These are phyloP conservation scores for Rhynchomys soricoides DNA, from an alignment of 2,113 vertebrate genomes.

Conservation along the genomic window DNA sequence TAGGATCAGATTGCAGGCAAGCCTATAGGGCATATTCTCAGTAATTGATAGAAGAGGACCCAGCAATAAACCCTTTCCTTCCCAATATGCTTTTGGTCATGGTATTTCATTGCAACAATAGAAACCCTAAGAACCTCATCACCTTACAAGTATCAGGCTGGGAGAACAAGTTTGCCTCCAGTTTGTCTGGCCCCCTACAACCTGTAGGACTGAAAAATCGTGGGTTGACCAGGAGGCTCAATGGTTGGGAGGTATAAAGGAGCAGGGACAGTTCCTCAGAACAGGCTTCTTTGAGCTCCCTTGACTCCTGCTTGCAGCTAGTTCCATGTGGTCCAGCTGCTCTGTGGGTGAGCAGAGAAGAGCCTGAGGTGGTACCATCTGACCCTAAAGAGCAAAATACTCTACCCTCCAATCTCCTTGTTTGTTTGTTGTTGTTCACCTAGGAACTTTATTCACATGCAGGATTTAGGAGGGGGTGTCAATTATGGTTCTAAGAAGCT, in stretches of 20 bases:
- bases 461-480: too few relatives aligned
- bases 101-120: background rate
- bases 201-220: accelerated
- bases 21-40: background rate
- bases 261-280: background rate
- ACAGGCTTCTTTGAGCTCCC: background rate
- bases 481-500: background rate
- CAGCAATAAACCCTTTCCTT: background rate
- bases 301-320: background rate
- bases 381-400: background rate
- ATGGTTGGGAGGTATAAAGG: accelerated
- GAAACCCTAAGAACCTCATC: background rate
- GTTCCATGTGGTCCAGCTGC: background rate
- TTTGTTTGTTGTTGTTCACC: background rate
- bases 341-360: background rate
- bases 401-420: background rate
- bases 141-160: background rate
- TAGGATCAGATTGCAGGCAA: background rate
- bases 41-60: background rate
- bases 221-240: background rate
- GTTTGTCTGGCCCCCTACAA: background rate
- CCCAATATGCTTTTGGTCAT: background rate
- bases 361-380: background rate
- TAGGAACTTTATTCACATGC: background rate
- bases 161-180: background rate